These are phyloP conservation scores for Elymnias hypermnestra DNA, from an alignment of 1,140 invertebrate genomes.

Conservation along the genomic window DNA sequence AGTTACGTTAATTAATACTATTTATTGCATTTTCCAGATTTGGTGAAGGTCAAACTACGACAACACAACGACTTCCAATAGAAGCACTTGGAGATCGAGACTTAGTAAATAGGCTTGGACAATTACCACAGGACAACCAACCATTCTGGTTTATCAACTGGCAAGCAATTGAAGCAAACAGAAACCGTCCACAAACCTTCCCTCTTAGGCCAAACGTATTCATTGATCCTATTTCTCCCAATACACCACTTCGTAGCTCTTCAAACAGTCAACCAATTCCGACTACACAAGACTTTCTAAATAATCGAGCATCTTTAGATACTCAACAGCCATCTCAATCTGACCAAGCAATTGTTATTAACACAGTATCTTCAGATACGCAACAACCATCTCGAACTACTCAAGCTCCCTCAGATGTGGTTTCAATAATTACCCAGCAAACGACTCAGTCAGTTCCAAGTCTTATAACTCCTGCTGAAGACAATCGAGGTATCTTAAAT, in stretches of 20 bases:
- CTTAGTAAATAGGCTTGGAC: slow-evolving; percentile 55
- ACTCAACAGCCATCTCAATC: background rate
- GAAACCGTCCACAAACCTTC: slow-evolving; percentile 34
- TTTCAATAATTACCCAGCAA: background rate
- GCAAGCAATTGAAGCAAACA: slow-evolving; percentile 36
- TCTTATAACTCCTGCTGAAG: too few species aligned
- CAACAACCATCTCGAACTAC: background rate
- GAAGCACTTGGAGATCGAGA: slow-evolving; percentile 67
- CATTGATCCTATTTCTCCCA: background rate
- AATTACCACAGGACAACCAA: slow-evolving; percentile 63
- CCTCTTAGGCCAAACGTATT: slow-evolving; percentile 30
- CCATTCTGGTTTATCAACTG: slow-evolving; percentile 75
- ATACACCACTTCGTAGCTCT: too few species aligned
- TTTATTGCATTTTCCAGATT: too few species aligned
- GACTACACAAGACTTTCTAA: background rate
- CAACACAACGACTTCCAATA: slow-evolving; percentile 40
- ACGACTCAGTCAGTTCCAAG: too few species aligned
- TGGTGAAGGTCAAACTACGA: slow-evolving; percentile 25
- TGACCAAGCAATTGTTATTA: too few species aligned
- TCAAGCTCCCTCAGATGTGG: background rate
- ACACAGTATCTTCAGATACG: background rate
- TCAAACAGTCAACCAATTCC: too few species aligned
- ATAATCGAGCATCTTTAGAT: background rate
- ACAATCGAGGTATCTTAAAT: too few species aligned
- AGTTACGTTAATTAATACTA: too few species aligned